Percentiles rank a stretch among this genome's conserved stretches.
These are phyloP conservation scores for Cinara cedri DNA, from an alignment of 2,888 invertebrate species.

Conservation along the genomic window DNA sequence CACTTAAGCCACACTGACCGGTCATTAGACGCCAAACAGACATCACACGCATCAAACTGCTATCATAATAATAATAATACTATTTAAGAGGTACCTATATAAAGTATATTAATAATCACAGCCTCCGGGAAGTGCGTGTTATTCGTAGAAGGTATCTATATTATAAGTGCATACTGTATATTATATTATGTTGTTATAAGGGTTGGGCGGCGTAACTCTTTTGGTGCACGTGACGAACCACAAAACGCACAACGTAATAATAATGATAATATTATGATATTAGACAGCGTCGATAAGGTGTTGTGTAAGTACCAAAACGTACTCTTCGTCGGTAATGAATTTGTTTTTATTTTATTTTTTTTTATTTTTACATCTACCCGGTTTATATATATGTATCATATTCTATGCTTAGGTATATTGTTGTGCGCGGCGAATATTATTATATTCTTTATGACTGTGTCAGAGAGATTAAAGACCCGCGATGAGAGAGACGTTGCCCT, in stretches of 20 bases:
- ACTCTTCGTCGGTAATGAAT: not conserved
- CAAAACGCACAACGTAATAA: too few species aligned
- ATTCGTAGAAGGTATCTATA: too few species aligned
- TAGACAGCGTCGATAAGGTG: not conserved
- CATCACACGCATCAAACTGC: too few species aligned
- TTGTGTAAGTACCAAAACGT: not conserved
- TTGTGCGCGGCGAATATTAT: constrained; percentile 11
- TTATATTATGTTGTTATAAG: too few species aligned
- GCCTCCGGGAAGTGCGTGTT: constrained; percentile 1
- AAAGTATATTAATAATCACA: not conserved
- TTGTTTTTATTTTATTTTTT: not conserved
- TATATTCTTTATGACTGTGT: constrained; percentile 10
- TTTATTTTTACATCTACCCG: not conserved
- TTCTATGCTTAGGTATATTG: not conserved
- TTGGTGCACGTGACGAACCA: too few species aligned
- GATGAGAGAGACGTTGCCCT: constrained; percentile 31
- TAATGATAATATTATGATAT: too few species aligned
- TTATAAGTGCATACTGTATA: too few species aligned
- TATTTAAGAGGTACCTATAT: not conserved
- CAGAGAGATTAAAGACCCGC: constrained; percentile 21
- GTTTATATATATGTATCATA: not conserved
- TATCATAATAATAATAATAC: too few species aligned
- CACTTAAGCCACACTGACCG: not conserved
- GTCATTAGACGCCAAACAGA: not conserved
- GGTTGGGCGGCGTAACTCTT: too few species aligned